A percentile compares a stretch with the other conserved stretches of the same genome.
Evolutionary conservation across 2,113 vertebrate species (phyloP).

Genomic region (Siniperca knerii): DNA sequence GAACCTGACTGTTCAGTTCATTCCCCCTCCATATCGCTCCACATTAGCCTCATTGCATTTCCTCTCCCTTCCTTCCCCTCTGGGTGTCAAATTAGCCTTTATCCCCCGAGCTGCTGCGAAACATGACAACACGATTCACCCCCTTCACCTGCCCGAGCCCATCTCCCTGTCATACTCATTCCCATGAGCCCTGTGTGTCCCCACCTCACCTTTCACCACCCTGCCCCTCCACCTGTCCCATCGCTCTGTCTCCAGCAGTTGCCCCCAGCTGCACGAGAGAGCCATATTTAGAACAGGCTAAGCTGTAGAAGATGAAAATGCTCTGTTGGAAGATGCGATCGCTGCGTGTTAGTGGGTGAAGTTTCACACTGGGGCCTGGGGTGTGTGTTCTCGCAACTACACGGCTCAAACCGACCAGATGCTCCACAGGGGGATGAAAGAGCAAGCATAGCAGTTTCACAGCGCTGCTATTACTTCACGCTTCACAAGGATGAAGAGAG

Average conservation of each 20-base stretch:
- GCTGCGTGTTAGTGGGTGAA: constrained; percentile 39
- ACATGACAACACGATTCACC: constrained; percentile 63
- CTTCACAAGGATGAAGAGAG: constrained; percentile 3
- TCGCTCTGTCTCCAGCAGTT: constrained; percentile 40
- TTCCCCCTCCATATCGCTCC: constrained; percentile 32
- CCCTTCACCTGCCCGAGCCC: constrained; percentile 21
- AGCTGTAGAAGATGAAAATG: constrained; percentile 33
- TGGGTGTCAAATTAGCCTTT: constrained; percentile 66
- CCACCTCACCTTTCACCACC: constrained; percentile 30
- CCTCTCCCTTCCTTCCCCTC: constrained; percentile 18
- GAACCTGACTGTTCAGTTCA: constrained; percentile 52
- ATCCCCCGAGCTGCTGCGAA: constrained; percentile 31
- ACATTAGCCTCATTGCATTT: constrained; percentile 58
- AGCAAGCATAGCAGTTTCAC: constrained; percentile 63
- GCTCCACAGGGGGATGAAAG: constrained; percentile 50
- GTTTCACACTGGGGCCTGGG: constrained; percentile 34
- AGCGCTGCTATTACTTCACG: constrained; percentile 43
- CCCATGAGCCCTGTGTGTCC: constrained; percentile 44
- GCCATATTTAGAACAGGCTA: constrained; percentile 48
- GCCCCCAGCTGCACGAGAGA: constrained; percentile 38
- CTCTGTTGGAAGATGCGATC: constrained; percentile 23
- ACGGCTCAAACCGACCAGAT: constrained; percentile 59
- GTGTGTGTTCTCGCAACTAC: constrained; percentile 30
- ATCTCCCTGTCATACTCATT: constrained; percentile 35
- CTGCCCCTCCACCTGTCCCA: constrained; percentile 21